A percentile compares a stretch with the other conserved stretches of the same genome.
These are phyloP conservation scores for Hucho hucho DNA, from an alignment of 2,113 vertebrate species.

Conservation along the genomic window DNA sequence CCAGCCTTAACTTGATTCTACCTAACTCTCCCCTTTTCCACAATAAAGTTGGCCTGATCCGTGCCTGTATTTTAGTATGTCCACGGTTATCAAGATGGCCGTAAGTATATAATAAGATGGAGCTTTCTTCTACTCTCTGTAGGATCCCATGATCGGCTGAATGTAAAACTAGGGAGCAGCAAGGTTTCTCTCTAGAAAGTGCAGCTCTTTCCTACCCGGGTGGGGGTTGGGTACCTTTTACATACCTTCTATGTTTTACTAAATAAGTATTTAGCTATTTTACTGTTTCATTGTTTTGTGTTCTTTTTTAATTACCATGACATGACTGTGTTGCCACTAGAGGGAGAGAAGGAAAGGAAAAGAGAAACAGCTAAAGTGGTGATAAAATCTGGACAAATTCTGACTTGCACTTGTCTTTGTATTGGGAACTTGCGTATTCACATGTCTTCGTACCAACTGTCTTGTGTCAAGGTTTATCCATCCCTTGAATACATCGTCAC, in stretches of 20 bases:
- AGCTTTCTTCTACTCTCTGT: not conserved
- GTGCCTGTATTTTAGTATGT: no score
- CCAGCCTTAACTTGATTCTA: not conserved
- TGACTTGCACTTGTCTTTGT: not conserved
- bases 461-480: not conserved
- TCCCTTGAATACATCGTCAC: not conserved
- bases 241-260: not conserved
- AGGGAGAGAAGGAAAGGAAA: not conserved
- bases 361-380: no score
- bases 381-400: not conserved
- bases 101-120: not conserved
- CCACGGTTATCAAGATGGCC: not conserved
- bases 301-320: not conserved
- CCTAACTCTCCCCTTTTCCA: not conserved
- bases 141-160: conserved; percentile 8
- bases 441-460: not conserved
- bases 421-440: not conserved
- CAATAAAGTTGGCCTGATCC: not conserved
- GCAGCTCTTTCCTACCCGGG: conserved; percentile 2
- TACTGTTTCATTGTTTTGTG: not conserved
- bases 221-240: not conserved
- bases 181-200: not conserved
- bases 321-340: not conserved
- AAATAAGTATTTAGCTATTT: not conserved
- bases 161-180: not conserved